These are phyloP conservation scores for Drosophila triauraria DNA, from an alignment of 1,140 invertebrate species.

Conservation along the genomic window DNA sequence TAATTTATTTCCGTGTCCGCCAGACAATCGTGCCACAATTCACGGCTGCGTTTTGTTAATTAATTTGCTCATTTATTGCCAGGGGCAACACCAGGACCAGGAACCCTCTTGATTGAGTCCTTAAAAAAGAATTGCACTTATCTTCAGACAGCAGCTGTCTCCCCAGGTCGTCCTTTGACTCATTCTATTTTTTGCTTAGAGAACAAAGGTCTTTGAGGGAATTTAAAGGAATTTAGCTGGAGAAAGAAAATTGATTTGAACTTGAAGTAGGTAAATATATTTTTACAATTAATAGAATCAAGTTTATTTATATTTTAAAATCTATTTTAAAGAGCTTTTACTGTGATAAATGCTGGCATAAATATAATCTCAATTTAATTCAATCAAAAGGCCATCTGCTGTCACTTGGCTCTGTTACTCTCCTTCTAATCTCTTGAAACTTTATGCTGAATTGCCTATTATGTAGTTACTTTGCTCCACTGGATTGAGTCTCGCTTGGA, in stretches of 20 bases:
- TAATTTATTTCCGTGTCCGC: constrained; percentile 72
- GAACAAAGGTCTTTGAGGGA: not conserved
- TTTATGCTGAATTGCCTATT: constrained; percentile 22
- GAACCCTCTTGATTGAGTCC: constrained; percentile 64
- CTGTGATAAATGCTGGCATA: not conserved
- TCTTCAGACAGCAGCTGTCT: constrained; percentile 53
- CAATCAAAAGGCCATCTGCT: no score
- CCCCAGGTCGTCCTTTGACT: constrained; percentile 7
- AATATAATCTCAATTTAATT: not conserved
- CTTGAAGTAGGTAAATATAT: no score
- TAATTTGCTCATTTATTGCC: constrained; percentile 81
- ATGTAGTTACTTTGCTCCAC: not conserved
- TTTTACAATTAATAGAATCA: no score
- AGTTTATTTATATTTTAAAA: no score
- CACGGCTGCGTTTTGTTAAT: constrained; percentile 75
- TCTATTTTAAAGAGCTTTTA: no score
- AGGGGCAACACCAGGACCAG: constrained; percentile 18
- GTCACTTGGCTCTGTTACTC: not conserved
- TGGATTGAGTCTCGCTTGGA: constrained; percentile 43
- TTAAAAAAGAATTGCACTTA: constrained; percentile 52
- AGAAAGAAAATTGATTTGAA: no score
- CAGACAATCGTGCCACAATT: constrained; percentile 76
- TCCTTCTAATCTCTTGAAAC: not conserved
- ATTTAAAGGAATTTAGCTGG: not conserved
- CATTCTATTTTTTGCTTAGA: not conserved